Evolutionary conservation across 2,888 invertebrate genomes (phyloP), one percentile per base, ranked within the genome.

Genomic region (Diarsia brunnea): DNA sequence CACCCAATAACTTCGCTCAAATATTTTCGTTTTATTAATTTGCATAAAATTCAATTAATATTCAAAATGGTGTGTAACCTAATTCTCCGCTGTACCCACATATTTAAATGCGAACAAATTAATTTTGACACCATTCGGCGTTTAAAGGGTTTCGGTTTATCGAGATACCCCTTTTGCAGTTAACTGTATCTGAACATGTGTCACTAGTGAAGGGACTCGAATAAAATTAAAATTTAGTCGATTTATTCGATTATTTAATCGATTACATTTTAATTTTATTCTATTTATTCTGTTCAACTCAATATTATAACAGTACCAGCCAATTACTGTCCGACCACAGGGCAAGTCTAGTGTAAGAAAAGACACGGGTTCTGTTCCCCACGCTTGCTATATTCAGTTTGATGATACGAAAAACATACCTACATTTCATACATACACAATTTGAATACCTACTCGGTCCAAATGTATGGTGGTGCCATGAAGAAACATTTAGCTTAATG

Each of bases 71-170:
- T 72, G 70, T 73, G 77, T 77, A 82, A 71, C 66, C 69, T 82
- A 75, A 75, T 82, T 74, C 74, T 63, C 47, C 31, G 45, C 65
- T 70, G 75, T 73, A 61, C 77, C 64, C 69, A 60, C 69, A 70
- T 84, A 78, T 79, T 86, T 81, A 84, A 86, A 88, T 81, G 64
- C 66, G 84, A 71, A 78, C 81, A 81, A 86, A 88, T 86, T 88
- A 86, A 88, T 88, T 81, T 84, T 86, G 76, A 83, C 86, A 71
- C 79, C 64, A 58, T 72, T 58, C 63, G 47, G 31, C 61, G 75
- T 81, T 76, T 81, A 81, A 79, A 87, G 79, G 88, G 81, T 69
- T 79, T 60, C 60, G 72, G 74, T 74, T 85, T 72, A 87, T 85
- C 68, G 73, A 49, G 72, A 82, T 81, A 81, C 75, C 78, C 77